Evolutionary conservation across 2,113 vertebrate genomes (phyloP), one percentile per base, ranked within the genome.

Genomic region (Panthera tigris): DNA sequence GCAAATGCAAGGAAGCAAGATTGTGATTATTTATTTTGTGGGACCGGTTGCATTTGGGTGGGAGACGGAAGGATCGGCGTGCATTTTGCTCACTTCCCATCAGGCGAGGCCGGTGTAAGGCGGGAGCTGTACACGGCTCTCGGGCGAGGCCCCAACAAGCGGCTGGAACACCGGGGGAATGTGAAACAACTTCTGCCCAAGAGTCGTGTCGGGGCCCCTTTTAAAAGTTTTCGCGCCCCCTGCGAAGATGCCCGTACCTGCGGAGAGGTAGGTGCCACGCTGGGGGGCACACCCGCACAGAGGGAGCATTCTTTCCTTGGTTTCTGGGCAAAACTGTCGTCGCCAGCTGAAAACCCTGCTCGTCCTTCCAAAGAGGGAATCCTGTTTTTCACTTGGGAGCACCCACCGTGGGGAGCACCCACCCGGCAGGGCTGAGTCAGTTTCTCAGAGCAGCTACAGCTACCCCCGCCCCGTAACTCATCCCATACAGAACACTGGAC

Each of bases 11-110:
- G 18, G 48, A 13, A 78, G 48, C 27, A 57, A 21, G 15, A 1
- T 13, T 16, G 2, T 19, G 25, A 14, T n/a, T 48, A 16, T 45
- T 57, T n/a, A 31, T 76, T 52, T n/a, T 50, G 33, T 83, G 68
- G 97, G 97, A 92, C 69, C 48, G 21, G 41, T 97, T 97, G 89
- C 87, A 48, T 39, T 27, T 76, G 90, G 68, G 50, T 36, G 73
- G 36, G 11, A 76, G 45, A 25, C 31, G 10, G 68, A 18, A 81
- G 55, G 55, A 29, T 41, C 18, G 65, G 15, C 10, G 0, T 4
- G 8, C 4, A 0, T 4, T 14, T 14, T 19, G 39, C 4, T 76
- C 23, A 18, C 31, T 66, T 78, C 82, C 36, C 16, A 73, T 52
- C 39, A 0, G 36, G 48, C 52, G 12, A 78, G 76, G 36, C 33